Evolutionary conservation across 1,140 invertebrate species (phyloP).

Genomic region (Drosophila bifasciata): DNA sequence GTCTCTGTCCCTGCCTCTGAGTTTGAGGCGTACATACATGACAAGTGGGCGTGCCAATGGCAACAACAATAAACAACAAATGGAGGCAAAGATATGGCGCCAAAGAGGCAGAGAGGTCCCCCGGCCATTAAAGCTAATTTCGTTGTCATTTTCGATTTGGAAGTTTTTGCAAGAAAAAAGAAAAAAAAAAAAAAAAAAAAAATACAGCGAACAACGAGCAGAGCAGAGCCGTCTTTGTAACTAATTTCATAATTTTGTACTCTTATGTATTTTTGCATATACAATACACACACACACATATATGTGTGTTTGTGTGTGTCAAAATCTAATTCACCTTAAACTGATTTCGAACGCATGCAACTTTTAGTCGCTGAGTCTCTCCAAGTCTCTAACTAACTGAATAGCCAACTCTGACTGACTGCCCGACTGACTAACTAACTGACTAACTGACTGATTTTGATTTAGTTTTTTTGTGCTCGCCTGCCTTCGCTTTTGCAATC

Average conservation of each 20-base stretch:
- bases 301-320: constrained; percentile 46
- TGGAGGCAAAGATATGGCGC: constrained; percentile 4
- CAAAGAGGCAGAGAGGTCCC: constrained; percentile 25
- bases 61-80: constrained; percentile 1
- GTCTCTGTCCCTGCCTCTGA: too few species aligned
- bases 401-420: constrained; percentile 8
- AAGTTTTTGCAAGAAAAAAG: constrained; percentile 50
- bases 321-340: constrained; percentile 83
- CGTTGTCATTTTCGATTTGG: constrained; percentile 74
- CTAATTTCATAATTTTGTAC: constrained; percentile 72
- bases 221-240: constrained; percentile 40
- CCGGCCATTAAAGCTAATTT: constrained; percentile 66
- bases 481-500: constrained; percentile 28
- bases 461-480: constrained; percentile 40
- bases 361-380: constrained; percentile 57
- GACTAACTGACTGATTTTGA: constrained; percentile 41
- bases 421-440: constrained; percentile 37
- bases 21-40: not conserved
- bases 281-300: not conserved
- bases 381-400: constrained; percentile 1
- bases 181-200: too few species aligned
- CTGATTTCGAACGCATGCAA: constrained; percentile 79
- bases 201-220: constrained; percentile 5
- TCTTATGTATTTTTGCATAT: constrained; percentile 31
- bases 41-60: constrained; percentile 16